Evolutionary conservation across 2,797 vertebrate species (phyloP).

Genomic region (Bufotes viridis): DNA sequence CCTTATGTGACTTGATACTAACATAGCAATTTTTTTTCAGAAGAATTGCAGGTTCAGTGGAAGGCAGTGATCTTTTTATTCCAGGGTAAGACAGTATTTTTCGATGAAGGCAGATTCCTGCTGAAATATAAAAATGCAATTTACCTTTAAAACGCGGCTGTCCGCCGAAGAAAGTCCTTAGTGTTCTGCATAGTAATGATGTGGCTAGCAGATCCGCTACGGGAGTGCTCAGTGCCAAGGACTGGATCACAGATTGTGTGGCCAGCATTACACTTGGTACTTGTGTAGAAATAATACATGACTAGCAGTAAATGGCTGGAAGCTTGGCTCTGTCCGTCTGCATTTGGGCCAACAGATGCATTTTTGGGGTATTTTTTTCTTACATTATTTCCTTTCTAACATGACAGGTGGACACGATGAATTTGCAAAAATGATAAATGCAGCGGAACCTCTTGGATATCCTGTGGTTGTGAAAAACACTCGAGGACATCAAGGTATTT

Average conservation of each 20-base stretch:
- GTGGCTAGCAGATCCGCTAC: not conserved
- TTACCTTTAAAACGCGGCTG: not conserved
- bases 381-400: slow-evolving; percentile 56
- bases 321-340: not conserved
- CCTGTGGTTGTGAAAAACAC: slow-evolving; percentile 93
- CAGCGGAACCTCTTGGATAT: slow-evolving; percentile 89
- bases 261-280: not conserved
- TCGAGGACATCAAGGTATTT: slow-evolving; percentile 87
- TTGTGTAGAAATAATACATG: slow-evolving; percentile 7
- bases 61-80: not conserved
- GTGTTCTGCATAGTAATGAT: slow-evolving; percentile 15
- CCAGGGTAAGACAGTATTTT: not conserved
- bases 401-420: slow-evolving; percentile 89
- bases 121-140: slow-evolving; percentile 2
- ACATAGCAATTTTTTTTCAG: not conserved
- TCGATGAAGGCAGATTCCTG: not conserved
- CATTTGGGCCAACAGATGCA: not conserved
- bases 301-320: slow-evolving; percentile 11
- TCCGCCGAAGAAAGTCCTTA: not conserved
- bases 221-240: not conserved
- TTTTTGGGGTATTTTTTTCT: not conserved
- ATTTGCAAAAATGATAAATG: slow-evolving; percentile 92
- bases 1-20: not conserved
- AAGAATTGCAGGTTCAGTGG: not conserved
- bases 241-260: slow-evolving; percentile 8